These are phyloP conservation scores for Polyploca ridens DNA, from an alignment of 2,888 invertebrate species.

Conservation along the genomic window DNA sequence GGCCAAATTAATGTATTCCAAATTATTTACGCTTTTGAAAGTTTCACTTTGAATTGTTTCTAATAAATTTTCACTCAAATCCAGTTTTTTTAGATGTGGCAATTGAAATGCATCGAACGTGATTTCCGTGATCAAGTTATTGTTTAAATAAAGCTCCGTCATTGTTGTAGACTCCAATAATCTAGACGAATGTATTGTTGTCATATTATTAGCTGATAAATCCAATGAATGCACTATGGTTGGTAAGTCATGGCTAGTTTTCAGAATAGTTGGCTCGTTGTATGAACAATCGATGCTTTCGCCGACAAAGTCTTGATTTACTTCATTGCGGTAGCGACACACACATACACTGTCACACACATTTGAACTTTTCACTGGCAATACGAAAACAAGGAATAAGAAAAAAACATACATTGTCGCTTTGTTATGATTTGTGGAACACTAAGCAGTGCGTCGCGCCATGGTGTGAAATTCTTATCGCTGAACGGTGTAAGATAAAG, in stretches of 20 bases:
- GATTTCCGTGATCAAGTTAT: conserved; percentile 62
- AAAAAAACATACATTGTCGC: conserved; percentile 44
- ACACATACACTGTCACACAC: conserved; percentile 62
- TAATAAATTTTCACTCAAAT: conserved; percentile 71
- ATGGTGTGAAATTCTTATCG: conserved; percentile 44
- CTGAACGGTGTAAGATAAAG: background rate
- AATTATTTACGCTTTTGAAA: conserved; percentile 63
- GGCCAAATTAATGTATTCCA: conserved; percentile 73
- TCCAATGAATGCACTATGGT: conserved; percentile 55
- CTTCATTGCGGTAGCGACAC: conserved; percentile 47
- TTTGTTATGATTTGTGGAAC: conserved; percentile 29
- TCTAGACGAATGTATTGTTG: conserved; percentile 40
- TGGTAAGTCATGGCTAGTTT: conserved; percentile 52
- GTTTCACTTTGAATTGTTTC: conserved; percentile 62
- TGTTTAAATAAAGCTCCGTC: conserved; percentile 54
- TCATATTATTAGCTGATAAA: conserved; percentile 66
- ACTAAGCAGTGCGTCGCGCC: conserved; percentile 19
- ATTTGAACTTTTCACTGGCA: conserved; percentile 44
- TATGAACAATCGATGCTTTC: conserved; percentile 65
- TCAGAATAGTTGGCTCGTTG: conserved; percentile 36
- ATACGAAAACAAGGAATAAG: conserved; percentile 37
- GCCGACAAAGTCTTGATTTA: conserved; percentile 52
- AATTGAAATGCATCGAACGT: conserved; percentile 53
- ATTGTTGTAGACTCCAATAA: conserved; percentile 57
- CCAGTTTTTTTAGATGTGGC: conserved; percentile 62